Evolutionary conservation across 2,888 invertebrate genomes (phyloP).

Genomic region (Calliopum simillimum): DNA sequence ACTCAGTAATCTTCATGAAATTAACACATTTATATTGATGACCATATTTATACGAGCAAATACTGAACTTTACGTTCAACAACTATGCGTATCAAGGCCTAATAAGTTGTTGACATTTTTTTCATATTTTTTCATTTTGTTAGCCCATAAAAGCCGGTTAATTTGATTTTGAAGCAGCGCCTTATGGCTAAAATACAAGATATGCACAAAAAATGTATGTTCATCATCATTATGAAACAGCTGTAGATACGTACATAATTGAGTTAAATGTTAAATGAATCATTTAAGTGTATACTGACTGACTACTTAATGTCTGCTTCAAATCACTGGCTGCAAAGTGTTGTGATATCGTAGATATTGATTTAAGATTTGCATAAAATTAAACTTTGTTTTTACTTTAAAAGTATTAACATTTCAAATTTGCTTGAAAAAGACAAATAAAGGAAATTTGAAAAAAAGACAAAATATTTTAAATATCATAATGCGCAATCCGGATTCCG

Average conservation of each 20-base stretch:
- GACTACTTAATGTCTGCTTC: background rate
- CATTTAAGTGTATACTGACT: background rate
- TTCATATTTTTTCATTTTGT: too few relatives aligned
- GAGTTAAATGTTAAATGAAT: background rate
- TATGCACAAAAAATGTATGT: too few relatives aligned
- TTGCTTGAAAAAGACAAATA: background rate
- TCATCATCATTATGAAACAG: too few relatives aligned
- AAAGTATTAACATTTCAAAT: background rate
- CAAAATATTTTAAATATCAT: background rate
- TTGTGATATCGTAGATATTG: background rate
- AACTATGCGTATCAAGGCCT: too few relatives aligned
- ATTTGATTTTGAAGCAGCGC: too few relatives aligned
- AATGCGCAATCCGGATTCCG: background rate
- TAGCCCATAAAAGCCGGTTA: too few relatives aligned
- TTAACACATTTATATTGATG: too few relatives aligned
- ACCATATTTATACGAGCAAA: too few relatives aligned
- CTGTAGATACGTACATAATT: background rate
- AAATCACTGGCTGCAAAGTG: background rate
- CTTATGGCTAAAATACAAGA: too few relatives aligned
- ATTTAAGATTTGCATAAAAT: conserved; percentile 3
- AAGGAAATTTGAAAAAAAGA: conserved; percentile 1
- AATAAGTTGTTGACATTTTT: too few relatives aligned
- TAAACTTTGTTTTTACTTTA: background rate
- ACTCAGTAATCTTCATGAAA: too few relatives aligned
- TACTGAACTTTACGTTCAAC: too few relatives aligned